Conservation (phyloP, 2,113 vertebrate species). For the Elephantulus edwardii region DNA sequence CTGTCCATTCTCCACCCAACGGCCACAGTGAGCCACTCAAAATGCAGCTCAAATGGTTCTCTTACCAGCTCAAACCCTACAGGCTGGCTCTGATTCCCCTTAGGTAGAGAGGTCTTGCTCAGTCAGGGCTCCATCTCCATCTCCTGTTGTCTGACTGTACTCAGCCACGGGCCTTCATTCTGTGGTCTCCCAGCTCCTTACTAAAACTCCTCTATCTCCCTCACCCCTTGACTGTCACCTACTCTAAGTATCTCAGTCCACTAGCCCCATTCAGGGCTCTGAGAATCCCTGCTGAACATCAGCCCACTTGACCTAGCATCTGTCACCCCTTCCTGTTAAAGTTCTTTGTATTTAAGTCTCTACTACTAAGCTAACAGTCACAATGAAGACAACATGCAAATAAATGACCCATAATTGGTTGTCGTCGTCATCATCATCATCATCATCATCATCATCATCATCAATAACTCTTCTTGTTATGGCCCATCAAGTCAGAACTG, state of each 20-base stretch:
- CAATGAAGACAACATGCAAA: not conserved
- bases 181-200: not conserved
- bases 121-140: not conserved
- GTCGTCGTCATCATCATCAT: fast-evolving
- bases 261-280: not conserved
- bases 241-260: not conserved
- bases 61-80: not conserved
- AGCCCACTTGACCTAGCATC: not conserved
- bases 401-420: not conserved
- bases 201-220: not conserved
- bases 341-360: not conserved
- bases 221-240: not conserved
- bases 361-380: not conserved
- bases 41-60: not conserved
- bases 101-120: not conserved
- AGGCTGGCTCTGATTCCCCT: not conserved
- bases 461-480: no score
- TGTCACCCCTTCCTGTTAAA: not conserved
- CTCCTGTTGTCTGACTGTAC: not conserved
- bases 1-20: not conserved
- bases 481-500: no score
- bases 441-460: no score
- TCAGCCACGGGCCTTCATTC: not conserved
- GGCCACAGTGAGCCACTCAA: not conserved
- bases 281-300: not conserved